Evolutionary conservation across 2,113 vertebrate genomes (phyloP), one percentile per base, ranked within the genome.

Genomic region (Tyrannus savana): DNA sequence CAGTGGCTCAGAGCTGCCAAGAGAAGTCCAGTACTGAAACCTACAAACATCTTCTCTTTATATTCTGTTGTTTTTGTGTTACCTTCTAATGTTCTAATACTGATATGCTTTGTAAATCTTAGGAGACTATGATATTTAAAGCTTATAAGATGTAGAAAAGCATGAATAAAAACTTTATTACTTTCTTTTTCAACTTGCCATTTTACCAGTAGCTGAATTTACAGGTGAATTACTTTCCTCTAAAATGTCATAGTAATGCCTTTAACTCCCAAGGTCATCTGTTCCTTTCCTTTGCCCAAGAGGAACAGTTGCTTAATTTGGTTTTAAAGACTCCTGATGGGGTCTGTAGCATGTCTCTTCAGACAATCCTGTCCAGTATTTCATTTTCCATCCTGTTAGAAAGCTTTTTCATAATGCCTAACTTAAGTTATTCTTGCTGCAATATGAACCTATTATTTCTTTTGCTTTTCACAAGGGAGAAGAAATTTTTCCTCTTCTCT

Each of bases 381-480:
- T 81, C 59, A 55, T 76, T 88, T 94, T 88, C 14, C 39, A 53
- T 77, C 37, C 42, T 71, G 8, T 71, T 89, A 87, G 60, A 87
- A 81, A 84, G 63, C 31, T 92, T 90, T 93, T 75, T 63, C 44
- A 8, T 71, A 71, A 74, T 25, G 56, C 44, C 37, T 90, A 69
- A 74, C 84, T 94, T 47, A 63, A 94, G 68, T 74, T 79, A 90
- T 77, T 69, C 74, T 81, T 78, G 68, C 76, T 84, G 73, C 84
- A 93, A 74, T 75, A 84, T 60, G 83, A 95, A 68, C 73, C 83
- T 42, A 52, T 89, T 93, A 81, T 95, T 95, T 90, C 86, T 84
- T 84, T 41, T 64, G 5, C 86, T 92, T 96, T 95, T 44, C 73
- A 89, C 42, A 60, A 55, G 49, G 47, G 64, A 94, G 64, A 86